These are phyloP conservation scores for Eulemur macaco DNA, from an alignment of 2,113 vertebrate species.

Conservation along the genomic window DNA sequence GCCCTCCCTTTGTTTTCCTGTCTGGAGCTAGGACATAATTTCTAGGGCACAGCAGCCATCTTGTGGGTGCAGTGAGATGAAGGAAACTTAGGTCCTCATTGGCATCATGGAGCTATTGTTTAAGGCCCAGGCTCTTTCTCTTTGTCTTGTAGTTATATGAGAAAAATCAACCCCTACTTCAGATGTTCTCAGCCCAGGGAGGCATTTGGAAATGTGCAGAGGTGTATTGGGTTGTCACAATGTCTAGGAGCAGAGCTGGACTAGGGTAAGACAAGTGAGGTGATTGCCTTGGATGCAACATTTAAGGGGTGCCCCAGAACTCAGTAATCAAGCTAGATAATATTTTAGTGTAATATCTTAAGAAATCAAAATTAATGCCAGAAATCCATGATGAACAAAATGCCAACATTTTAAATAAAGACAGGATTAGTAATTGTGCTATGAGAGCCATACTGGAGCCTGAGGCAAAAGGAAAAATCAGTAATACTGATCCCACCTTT, in stretches of 20 bases:
- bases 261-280: not conserved
- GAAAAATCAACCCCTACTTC: constrained; percentile 10
- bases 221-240: not conserved
- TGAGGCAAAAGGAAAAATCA: constrained; percentile 26
- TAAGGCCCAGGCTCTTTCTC: not conserved
- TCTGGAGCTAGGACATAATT: not conserved
- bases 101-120: not conserved
- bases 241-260: not conserved
- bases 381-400: constrained; percentile 29
- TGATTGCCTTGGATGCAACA: not conserved
- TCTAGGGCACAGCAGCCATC: not conserved
- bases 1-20: not conserved
- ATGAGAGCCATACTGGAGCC: not conserved
- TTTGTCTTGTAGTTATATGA: not conserved
- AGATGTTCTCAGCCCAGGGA: not conserved
- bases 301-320: not conserved
- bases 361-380: not conserved
- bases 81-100: not conserved
- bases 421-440: not conserved
- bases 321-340: not conserved
- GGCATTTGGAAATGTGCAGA: constrained; percentile 7
- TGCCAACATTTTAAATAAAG: constrained; percentile 16
- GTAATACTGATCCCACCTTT: not conserved
- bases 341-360: not conserved
- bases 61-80: not conserved